phyloP scores from a whole-genome alignment of 2,113 vertebrate species.

The Psephotus haematonotus region DNA sequence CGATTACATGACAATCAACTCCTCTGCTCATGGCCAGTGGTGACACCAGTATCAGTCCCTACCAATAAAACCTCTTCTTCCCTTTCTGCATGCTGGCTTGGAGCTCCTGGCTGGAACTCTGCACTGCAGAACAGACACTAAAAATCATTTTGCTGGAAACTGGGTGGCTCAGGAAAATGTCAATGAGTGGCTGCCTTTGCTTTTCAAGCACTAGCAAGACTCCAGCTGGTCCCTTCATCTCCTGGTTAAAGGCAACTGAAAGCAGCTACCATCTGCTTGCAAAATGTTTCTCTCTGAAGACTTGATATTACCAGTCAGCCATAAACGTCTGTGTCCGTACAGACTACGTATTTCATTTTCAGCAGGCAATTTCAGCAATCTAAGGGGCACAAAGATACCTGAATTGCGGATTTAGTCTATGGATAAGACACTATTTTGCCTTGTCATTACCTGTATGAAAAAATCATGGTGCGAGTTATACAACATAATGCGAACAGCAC shows the following conservation, averaged over 20 bases:
- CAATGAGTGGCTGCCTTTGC: neutral
- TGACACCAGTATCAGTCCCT: neutral
- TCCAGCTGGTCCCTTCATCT: neutral
- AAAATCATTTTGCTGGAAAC: neutral
- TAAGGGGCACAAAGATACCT: neutral
- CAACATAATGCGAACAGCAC: neutral
- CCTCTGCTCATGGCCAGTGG: neutral
- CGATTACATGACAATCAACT: neutral
- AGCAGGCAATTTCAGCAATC: neutral
- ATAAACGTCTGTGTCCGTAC: neutral
- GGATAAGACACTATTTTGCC: neutral
- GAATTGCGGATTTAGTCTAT: neutral
- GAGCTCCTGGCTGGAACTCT: neutral
- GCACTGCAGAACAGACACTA: neutral
- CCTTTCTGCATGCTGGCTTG: neutral
- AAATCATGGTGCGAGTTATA: neutral
- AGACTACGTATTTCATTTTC: neutral
- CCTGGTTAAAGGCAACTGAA: neutral
- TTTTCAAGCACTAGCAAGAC: neutral
- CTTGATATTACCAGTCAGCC: neutral
- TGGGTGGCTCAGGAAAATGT: neutral
- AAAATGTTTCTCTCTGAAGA: neutral
- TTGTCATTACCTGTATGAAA: neutral
- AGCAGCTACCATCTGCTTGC: constrained; percentile 19
- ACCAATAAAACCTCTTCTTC: neutral